Evolutionary conservation across 2,888 invertebrate genomes (phyloP).

Genomic region (Ferdinandea cuprea): DNA sequence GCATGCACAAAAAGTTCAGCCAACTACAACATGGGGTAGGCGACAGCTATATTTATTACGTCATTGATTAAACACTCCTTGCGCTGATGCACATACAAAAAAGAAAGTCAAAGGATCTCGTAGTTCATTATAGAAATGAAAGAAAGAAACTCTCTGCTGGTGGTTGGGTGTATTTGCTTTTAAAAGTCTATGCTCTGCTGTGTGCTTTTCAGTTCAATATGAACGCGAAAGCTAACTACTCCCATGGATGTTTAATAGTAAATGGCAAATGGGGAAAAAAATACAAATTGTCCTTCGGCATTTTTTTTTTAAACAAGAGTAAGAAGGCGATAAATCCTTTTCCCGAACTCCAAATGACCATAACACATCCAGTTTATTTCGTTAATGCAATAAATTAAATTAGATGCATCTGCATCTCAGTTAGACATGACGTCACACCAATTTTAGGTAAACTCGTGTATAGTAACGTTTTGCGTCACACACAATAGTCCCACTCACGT

Average conservation of each 20-base stretch:
- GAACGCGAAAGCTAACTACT: background rate
- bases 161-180: slow-evolving; percentile 5
- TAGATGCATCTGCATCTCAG: too few species aligned
- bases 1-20: slow-evolving; percentile 4
- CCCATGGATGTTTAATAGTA: background rate
- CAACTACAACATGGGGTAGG: background rate
- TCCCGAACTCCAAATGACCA: too few species aligned
- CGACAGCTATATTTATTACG: background rate
- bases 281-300: too few species aligned
- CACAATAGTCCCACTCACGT: too few species aligned
- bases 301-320: too few species aligned
- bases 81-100: slow-evolving; percentile 3
- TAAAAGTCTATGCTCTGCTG: background rate
- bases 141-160: background rate
- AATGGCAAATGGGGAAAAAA: background rate
- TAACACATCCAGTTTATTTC: too few species aligned
- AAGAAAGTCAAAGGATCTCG: slow-evolving; percentile 52
- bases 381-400: too few species aligned
- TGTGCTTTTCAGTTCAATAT: background rate
- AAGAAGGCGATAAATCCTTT: too few species aligned
- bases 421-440: too few species aligned
- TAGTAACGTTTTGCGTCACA: too few species aligned
- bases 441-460: too few species aligned
- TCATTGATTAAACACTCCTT: slow-evolving; percentile 24
- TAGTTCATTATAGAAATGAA: slow-evolving; percentile 39